Base-by-base conservation (phyloP, 2,113 vertebrate genomes). In the Galbula dea region DNA sequence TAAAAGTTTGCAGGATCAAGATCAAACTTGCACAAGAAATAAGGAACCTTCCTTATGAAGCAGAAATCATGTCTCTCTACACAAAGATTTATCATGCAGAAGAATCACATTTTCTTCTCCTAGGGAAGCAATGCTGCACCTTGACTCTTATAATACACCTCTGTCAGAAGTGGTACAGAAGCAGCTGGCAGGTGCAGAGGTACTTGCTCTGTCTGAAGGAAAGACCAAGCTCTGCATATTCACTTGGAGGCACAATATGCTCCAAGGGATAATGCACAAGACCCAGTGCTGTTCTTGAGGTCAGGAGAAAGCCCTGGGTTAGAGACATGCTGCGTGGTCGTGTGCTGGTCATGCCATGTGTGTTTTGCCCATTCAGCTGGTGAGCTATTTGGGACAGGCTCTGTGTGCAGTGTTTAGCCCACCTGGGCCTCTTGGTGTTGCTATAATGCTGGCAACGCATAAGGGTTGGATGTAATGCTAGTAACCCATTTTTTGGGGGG, bases 261-360 rank as follows among this genome's bases (percentile, higher is more conserved):
- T 75, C 78, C 10, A 7, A n/a, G 59, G 48, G 66, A 15, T 15
- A 43, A 72, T 2, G 20, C 46, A 46, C 11, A 29, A 32, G 52
- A 14, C 1, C 1, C 48, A 72, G 69, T 1, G 1, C 11, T 17
- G 48, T 27, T 67, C 49, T 49, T 3, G 15, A 15, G 63, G 45
- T 0, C 2, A 0, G 69, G 41, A 83, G 46, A 48, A 80, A 80
- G 84, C 81, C 49, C n/a, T 4, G 10, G 71, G 65, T 52, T 23
- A 46, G 67, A 32, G 58, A 0, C 0, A 3, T 3, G 6, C 52
- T 14, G 16, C 5, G 1, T 0, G 0, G 37, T 27, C 0, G 0
- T 9, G 32, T 17, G 9, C 48, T 3, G 3, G 15, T 65, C 63
- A 57, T 2, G 1, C 12, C 30, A 20, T 1, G 0, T 10, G 27